A percentile compares a stretch with the other conserved stretches of the same genome.
Conservation (phyloP, 2,797 vertebrate species). For the Columba guinea region DNA sequence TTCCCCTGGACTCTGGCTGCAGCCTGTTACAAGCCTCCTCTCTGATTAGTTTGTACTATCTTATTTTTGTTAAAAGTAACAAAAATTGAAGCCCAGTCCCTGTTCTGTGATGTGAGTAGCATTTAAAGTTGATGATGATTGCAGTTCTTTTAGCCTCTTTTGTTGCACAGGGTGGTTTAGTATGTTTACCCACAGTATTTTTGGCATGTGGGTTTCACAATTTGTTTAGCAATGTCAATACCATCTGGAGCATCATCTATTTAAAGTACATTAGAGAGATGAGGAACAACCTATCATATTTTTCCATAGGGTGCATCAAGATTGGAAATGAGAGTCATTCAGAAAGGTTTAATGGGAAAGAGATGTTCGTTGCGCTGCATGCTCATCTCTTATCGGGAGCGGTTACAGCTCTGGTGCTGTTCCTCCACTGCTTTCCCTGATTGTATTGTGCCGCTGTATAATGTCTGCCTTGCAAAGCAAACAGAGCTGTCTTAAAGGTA, state of each 20-base stretch:
- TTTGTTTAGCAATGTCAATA: slow-evolving; percentile 79
- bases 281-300: slow-evolving; percentile 71
- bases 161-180: slow-evolving; percentile 67
- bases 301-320: slow-evolving; percentile 67
- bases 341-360: slow-evolving; percentile 58
- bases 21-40: not conserved
- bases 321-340: slow-evolving; percentile 70
- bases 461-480: slow-evolving; percentile 44
- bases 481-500: not conserved
- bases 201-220: slow-evolving; percentile 67
- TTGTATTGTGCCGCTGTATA: slow-evolving; percentile 11
- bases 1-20: slow-evolving; percentile 1
- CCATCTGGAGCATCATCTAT: slow-evolving; percentile 77
- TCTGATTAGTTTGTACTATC: slow-evolving; percentile 50
- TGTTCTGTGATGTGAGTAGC: slow-evolving; percentile 36
- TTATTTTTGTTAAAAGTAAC: slow-evolving; percentile 66
- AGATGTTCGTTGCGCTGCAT: not conserved
- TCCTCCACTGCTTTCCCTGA: slow-evolving; percentile 1
- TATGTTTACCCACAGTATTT: slow-evolving; percentile 76
- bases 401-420: not conserved
- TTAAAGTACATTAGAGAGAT: slow-evolving; percentile 72
- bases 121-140: slow-evolving; percentile 69
- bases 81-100: slow-evolving; percentile 62
- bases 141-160: slow-evolving; percentile 68
- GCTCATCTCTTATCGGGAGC: not conserved